These are phyloP conservation scores for Drosophila auraria DNA, from an alignment of 1,140 invertebrate species.

Conservation along the genomic window DNA sequence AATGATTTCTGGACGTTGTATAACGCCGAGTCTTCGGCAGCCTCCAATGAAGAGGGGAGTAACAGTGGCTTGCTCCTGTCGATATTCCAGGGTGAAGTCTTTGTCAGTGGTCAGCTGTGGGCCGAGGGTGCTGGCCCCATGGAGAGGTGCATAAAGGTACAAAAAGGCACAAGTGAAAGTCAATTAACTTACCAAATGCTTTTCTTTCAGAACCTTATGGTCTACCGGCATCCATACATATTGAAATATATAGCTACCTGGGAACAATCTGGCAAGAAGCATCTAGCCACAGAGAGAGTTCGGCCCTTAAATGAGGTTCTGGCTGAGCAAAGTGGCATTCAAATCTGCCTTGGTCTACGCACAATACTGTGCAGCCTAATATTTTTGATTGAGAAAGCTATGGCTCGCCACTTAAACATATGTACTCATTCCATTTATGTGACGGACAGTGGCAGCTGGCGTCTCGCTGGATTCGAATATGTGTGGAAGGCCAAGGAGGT, in stretches of 20 bases:
- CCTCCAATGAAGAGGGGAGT: slow-evolving; percentile 86
- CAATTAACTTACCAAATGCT: neutral
- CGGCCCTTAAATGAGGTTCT: slow-evolving; percentile 89
- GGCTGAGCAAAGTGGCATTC: slow-evolving; percentile 88
- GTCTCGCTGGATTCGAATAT: slow-evolving; percentile 92
- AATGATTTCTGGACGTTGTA: slow-evolving; percentile 92
- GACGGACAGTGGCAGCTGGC: slow-evolving; percentile 92
- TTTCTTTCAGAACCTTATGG: slow-evolving; percentile 90
- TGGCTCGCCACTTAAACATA: slow-evolving; percentile 93
- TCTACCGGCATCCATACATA: slow-evolving; percentile 93
- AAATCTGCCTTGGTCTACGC: slow-evolving; percentile 92
- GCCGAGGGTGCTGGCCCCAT: slow-evolving; percentile 87
- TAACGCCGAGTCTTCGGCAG: slow-evolving; percentile 88
- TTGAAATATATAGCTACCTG: slow-evolving; percentile 92
- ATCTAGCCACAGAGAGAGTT: slow-evolving; percentile 91
- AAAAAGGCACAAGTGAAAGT: slow-evolving; percentile 20
- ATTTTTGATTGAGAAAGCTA: slow-evolving; percentile 91
- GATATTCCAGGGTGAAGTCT: slow-evolving; percentile 89
- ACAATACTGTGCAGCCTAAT: slow-evolving; percentile 91
- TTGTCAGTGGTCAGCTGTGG: slow-evolving; percentile 88
- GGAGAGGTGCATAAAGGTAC: slow-evolving; percentile 91
- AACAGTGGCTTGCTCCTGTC: slow-evolving; percentile 88
- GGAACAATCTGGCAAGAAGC: slow-evolving; percentile 90
- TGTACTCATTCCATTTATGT: slow-evolving; percentile 92
- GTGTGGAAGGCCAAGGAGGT: slow-evolving; percentile 90